phyloP scores from a whole-genome alignment of 2,888 invertebrate genomes.

The Epiblema foenella region DNA sequence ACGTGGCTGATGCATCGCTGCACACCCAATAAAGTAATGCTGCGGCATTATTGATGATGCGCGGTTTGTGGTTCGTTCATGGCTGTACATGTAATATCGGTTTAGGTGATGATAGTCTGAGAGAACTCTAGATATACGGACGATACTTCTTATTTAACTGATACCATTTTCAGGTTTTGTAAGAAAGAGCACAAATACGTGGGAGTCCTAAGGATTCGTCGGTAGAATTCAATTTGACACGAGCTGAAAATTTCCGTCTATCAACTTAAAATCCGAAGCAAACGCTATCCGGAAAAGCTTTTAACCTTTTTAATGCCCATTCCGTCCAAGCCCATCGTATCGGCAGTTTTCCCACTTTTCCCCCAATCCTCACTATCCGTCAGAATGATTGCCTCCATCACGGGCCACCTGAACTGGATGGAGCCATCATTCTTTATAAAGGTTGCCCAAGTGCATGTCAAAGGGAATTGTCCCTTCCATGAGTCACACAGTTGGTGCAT shows the following conservation, averaged over 20 bases:
- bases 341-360: conserved; percentile 38
- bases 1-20: conserved; percentile 78
- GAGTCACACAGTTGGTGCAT: conserved; percentile 36
- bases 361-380: conserved; percentile 38
- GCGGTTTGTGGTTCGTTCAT: conserved; percentile 20
- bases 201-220: not conserved
- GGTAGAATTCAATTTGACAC: not conserved
- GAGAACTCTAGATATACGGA: not conserved
- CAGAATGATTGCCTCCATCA: conserved; percentile 60
- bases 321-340: conserved; percentile 33
- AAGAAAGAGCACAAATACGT: no score
- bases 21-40: conserved; percentile 82
- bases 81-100: not conserved
- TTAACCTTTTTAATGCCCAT: conserved; percentile 39
- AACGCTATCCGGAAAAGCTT: conserved; percentile 33
- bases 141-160: no score
- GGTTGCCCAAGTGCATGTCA: conserved; percentile 43
- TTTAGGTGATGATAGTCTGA: not conserved
- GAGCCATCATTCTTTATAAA: conserved; percentile 48
- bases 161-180: no score
- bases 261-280: conserved; percentile 20
- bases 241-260: not conserved
- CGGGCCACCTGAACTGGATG: conserved; percentile 55
- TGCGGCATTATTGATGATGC: conserved; percentile 53
- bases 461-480: conserved; percentile 41